Evolutionary conservation across 2,888 invertebrate genomes (phyloP).

Genomic region (Mythimna ferrago): DNA sequence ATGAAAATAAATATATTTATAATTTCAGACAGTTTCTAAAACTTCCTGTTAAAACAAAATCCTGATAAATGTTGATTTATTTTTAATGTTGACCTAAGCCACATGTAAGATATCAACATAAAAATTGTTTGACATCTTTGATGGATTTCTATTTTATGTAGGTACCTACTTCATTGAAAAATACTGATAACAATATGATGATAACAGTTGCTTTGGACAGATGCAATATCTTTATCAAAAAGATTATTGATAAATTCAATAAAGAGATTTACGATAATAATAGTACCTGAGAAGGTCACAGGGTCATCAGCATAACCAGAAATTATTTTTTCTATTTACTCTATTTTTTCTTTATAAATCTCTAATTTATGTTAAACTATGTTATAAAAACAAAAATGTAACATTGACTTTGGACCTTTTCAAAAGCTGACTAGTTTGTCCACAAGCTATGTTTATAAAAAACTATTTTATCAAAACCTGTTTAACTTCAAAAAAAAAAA

Average conservation of each 20-base stretch:
- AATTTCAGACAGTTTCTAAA: not conserved
- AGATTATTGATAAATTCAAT: conserved; percentile 2
- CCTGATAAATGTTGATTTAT: not conserved
- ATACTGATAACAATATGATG: conserved; percentile 10
- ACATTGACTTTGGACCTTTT: not conserved
- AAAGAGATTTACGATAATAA: not conserved
- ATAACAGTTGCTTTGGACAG: conserved; percentile 23
- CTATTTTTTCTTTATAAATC: not conserved
- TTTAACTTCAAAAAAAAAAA: not conserved
- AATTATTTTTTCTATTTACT: not conserved
- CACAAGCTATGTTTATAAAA: not conserved
- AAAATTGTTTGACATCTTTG: not conserved
- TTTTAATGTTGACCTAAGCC: not conserved
- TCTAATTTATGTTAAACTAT: not conserved
- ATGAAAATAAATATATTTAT: not conserved
- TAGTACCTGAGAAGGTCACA: conserved; percentile 7
- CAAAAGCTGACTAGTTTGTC: not conserved
- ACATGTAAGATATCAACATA: not conserved
- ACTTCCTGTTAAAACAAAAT: not conserved
- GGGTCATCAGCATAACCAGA: not conserved
- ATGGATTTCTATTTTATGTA: not conserved
- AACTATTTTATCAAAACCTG: not conserved
- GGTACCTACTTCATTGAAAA: conserved; percentile 1
- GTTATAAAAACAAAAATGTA: not conserved
- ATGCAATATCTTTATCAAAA: conserved; percentile 6